Evolutionary conservation across 2,797 vertebrate genomes (phyloP).

Genomic region (Tangara arthus): DNA sequence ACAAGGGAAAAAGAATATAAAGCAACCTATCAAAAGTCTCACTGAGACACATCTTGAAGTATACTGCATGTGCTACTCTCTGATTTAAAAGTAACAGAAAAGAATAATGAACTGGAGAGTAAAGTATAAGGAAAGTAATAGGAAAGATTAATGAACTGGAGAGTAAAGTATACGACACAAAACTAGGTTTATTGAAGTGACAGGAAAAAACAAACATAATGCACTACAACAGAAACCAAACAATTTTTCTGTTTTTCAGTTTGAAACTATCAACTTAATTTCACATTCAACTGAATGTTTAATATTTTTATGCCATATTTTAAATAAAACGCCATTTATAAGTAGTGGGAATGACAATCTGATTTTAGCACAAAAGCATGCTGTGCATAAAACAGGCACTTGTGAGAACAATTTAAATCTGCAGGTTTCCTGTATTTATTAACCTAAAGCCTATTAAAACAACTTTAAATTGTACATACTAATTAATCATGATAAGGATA

Average conservation of each 20-base stretch:
- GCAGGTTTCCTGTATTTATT: not conserved
- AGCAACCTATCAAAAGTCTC: not conserved
- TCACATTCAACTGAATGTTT: not conserved
- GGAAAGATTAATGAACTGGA: conserved; percentile 28
- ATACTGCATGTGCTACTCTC: not conserved
- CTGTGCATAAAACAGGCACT: not conserved
- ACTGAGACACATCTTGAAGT: conserved; percentile 23
- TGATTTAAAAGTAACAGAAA: conserved; percentile 16
- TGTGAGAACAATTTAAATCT: not conserved
- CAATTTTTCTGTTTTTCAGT: not conserved
- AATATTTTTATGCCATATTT: not conserved
- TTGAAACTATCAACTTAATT: not conserved
- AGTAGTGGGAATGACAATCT: not conserved
- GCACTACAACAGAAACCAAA: not conserved
- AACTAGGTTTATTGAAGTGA: not conserved
- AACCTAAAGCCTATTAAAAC: not conserved
- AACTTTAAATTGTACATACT: not conserved
- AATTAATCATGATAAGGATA: conserved; percentile 16
- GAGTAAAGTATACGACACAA: not conserved
- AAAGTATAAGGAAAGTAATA: not conserved
- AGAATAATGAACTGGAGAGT: conserved; percentile 14
- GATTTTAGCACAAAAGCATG: conserved; percentile 8
- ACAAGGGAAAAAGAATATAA: not conserved
- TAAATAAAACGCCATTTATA: not conserved
- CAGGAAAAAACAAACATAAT: conserved; percentile 30